Percentiles rank a stretch among this genome's conserved stretches.
Conservation (phyloP, 2,113 vertebrate species). For the Heptranchias perlo region DNA sequence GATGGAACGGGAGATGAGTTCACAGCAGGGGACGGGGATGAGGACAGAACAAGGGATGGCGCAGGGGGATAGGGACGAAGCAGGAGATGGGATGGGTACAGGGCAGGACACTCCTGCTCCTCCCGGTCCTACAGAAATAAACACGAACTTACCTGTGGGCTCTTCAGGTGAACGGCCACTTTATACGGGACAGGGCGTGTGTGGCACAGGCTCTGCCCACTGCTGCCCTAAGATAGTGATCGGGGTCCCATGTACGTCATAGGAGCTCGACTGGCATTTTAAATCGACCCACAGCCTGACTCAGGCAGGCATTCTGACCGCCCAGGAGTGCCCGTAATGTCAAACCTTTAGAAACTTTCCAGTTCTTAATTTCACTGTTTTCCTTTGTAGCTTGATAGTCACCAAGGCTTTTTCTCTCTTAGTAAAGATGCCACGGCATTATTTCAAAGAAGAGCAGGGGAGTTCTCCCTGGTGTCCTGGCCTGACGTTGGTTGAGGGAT, state of each 20-base stretch:
- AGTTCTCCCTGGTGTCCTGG: neutral
- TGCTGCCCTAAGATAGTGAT: too few species aligned
- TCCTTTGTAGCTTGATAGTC: too few species aligned
- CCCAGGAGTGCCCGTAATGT: too few species aligned
- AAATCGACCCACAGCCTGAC: too few species aligned
- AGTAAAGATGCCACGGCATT: neutral
- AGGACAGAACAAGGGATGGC: neutral
- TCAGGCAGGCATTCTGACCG: too few species aligned
- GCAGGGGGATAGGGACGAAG: neutral
- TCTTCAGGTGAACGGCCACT: neutral
- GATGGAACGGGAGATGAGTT: neutral
- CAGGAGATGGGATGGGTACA: neutral
- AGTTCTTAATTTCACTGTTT: too few species aligned
- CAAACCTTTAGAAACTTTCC: too few species aligned
- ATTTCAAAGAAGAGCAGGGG: neutral
- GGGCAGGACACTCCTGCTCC: neutral
- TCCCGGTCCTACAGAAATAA: neutral
- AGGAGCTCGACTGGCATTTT: too few species aligned
- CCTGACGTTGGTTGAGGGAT: too few species aligned
- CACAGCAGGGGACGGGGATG: neutral
- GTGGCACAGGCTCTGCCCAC: too few species aligned
- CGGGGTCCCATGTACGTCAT: too few species aligned
- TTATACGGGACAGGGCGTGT: neutral
- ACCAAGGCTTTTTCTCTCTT: too few species aligned
- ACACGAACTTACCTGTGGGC: neutral